A percentile compares a stretch with the other conserved stretches of the same genome.
phyloP scores from a whole-genome alignment of 2,888 invertebrate species.

The Dryadula phaetusa region DNA sequence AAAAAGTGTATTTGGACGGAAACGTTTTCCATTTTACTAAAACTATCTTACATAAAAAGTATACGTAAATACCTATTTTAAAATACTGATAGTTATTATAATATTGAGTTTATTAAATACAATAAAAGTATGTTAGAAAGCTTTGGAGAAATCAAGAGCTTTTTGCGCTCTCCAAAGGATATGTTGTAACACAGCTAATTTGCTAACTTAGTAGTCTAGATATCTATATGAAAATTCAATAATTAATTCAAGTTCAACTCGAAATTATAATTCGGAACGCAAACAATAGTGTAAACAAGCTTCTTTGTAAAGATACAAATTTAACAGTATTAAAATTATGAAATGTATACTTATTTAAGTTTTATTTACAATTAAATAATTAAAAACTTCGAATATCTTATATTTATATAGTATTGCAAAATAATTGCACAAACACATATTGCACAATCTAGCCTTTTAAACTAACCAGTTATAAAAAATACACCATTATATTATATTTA shows the following conservation, averaged over 20 bases:
- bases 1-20: slow-evolving; percentile 75
- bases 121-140: neutral
- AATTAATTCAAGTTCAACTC: neutral
- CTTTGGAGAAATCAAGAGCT: neutral
- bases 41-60: slow-evolving; percentile 32
- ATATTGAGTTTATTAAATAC: slow-evolving; percentile 19
- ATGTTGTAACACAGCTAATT: neutral
- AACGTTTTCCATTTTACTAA: slow-evolving; percentile 51
- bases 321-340: neutral
- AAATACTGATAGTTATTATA: slow-evolving; percentile 53
- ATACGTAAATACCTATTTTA: slow-evolving; percentile 46
- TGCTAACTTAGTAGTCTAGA: neutral
- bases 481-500: neutral
- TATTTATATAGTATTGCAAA: slow-evolving; percentile 6
- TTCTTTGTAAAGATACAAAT: neutral
- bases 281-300: neutral
- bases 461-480: neutral
- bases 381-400: slow-evolving; percentile 3
- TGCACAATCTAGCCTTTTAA: slow-evolving; percentile 34
- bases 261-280: neutral
- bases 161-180: neutral
- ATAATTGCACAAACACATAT: slow-evolving; percentile 31
- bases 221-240: neutral
- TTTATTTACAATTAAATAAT: slow-evolving; percentile 5
- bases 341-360: neutral